Base-by-base conservation (phyloP, 2,888 invertebrate genomes). In the Apocheima hispidaria region DNA sequence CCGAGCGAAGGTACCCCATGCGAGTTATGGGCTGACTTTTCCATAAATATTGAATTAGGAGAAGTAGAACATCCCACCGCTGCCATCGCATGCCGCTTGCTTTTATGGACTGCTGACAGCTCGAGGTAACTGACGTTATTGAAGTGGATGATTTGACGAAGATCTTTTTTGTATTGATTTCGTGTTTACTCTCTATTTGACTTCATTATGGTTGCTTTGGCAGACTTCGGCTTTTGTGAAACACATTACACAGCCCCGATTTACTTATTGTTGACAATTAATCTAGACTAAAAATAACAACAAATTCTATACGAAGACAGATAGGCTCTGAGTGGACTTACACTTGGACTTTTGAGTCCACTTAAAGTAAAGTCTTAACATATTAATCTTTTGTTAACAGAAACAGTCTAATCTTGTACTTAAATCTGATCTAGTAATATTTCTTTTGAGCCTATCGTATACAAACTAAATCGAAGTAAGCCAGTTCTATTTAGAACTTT, bases 21-120 rank as follows among this genome's bases (percentile, higher is more conserved):
- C 33, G 46, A 26, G 26, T 40, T 51, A 51, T 51, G 40, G 40
- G 40, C 16, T 18, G n/a, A 51, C 30, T 30, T 23, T 57, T 50
- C 68, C 63, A 64, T 74, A 71, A 74, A 75, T 76, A 80, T 80
- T 82, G 74, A 81, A 75, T 65, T 69, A 69, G 79, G 75, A 55
- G 76, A 79, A 74, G 68, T 66, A 69, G 79, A 74, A 50, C 75
- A 68, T 65, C 54, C 55, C 63, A 61, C 43, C 61, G 52, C 65
- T 67, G 43, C 43, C 50, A 58, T 63, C 51, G 56, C 59, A 66
- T 72, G 71, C 56, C 53, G 55, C 52, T 50, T 23, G 38, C 54
- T 51, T 68, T 58, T 69, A 69, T 67, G 48, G 58, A 44, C 54
- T 58, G 26, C 43, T 40, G 48, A 54, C 51, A 53, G 52, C 49